Percentiles rank a stretch among this genome's conserved stretches.
These are phyloP conservation scores for Philaethria dido DNA, from an alignment of 2,888 invertebrate species.

Conservation along the genomic window DNA sequence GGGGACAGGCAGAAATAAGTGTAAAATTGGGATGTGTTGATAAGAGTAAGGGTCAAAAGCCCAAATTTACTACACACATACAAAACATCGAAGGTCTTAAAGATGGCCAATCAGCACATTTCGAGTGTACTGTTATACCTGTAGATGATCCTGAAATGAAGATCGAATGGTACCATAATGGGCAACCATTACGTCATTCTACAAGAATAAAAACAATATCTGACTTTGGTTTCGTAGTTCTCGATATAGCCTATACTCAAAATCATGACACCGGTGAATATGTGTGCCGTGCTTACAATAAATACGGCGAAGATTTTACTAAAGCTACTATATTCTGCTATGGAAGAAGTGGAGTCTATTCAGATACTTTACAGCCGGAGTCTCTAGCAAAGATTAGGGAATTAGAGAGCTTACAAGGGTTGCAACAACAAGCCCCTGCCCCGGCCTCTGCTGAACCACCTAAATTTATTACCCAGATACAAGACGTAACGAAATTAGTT, in stretches of 20 bases:
- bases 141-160: constrained; percentile 96
- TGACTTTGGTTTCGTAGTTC: constrained; percentile 97
- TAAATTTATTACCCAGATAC: constrained; percentile 94
- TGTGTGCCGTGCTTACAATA: constrained; percentile 95
- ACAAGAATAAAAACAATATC: constrained; percentile 96
- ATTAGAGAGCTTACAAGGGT: constrained; percentile 89
- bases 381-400: constrained; percentile 94
- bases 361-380: constrained; percentile 95
- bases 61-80: constrained; percentile 94
- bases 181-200: constrained; percentile 93
- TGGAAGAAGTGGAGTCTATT: constrained; percentile 93
- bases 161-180: constrained; percentile 99
- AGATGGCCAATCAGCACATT: constrained; percentile 97
- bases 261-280: constrained; percentile 97
- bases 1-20: constrained; percentile 94
- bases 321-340: constrained; percentile 92
- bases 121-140: constrained; percentile 96
- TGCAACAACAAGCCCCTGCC: constrained; percentile 85
- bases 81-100: constrained; percentile 92
- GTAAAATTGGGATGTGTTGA: constrained; percentile 93
- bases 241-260: constrained; percentile 97
- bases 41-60: constrained; percentile 93
- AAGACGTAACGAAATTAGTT: constrained; percentile 91
- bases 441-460: constrained; percentile 92
- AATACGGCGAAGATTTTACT: constrained; percentile 95